Conservation (phyloP, 2,113 vertebrate species). For the Sorex fumeus region DNA sequence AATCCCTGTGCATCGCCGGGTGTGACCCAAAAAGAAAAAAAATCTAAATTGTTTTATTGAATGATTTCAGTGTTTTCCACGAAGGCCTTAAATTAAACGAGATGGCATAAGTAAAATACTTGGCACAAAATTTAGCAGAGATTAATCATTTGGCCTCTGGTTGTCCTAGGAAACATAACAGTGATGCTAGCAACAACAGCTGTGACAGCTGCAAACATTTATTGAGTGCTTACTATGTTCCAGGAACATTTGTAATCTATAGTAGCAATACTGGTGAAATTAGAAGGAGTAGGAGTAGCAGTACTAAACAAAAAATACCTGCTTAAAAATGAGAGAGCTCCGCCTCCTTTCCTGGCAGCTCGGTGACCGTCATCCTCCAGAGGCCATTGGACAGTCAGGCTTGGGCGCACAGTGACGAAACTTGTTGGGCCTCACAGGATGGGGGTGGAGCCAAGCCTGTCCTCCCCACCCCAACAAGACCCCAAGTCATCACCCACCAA, state of each 20-base stretch:
- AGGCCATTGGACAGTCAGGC: too few relatives aligned
- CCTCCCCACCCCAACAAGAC: too few relatives aligned
- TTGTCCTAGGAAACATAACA: not conserved
- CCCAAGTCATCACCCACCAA: too few relatives aligned
- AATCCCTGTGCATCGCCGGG: too few relatives aligned
- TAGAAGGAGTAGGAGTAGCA: not conserved
- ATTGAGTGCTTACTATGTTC: not conserved
- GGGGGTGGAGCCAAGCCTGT: too few relatives aligned
- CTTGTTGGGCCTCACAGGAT: too few relatives aligned
- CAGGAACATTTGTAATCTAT: constrained; percentile 2
- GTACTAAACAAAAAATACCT: too few relatives aligned
- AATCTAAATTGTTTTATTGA: not conserved
- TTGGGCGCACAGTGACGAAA: too few relatives aligned
- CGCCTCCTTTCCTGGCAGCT: too few relatives aligned
- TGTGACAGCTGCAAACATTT: not conserved
- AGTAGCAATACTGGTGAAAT: not conserved
- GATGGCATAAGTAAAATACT: not conserved
- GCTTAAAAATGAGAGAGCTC: not conserved
- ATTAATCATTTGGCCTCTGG: not conserved
- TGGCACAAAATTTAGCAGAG: not conserved
- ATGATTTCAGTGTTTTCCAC: not conserved
- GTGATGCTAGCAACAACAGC: not conserved
- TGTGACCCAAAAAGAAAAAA: too few relatives aligned
- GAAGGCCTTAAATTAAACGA: not conserved
- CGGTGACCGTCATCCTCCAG: too few relatives aligned